phyloP scores from a whole-genome alignment of 2,888 invertebrate species.

The Callyntrura guangdongensis region DNA sequence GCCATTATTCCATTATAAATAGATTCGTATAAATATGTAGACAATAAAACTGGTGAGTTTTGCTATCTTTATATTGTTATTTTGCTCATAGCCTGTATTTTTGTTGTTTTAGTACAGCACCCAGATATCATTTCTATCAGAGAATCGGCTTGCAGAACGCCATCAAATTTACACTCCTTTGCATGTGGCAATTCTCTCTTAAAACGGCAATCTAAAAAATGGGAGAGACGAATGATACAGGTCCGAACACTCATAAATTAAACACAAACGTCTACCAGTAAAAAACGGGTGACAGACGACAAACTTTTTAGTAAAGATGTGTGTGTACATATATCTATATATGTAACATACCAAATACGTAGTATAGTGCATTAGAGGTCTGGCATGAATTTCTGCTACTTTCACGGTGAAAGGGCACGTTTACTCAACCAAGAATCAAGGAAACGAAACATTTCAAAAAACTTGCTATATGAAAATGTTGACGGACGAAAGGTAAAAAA shows the following conservation, averaged over 20 bases:
- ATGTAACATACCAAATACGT: neutral
- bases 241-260: conserved; percentile 53
- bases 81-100: conserved; percentile 9
- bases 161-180: conserved; percentile 31
- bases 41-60: neutral
- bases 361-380: neutral
- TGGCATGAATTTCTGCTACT: too few relatives aligned
- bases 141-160: conserved; percentile 5
- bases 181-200: neutral
- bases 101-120: neutral
- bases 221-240: neutral
- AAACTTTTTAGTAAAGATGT: neutral
- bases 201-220: neutral
- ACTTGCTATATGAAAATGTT: neutral
- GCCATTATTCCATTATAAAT: neutral
- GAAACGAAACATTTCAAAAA: neutral
- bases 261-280: neutral
- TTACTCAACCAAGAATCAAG: neutral
- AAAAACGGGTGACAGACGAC: neutral
- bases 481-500: neutral
- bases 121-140: neutral
- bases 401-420: too few relatives aligned
- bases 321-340: neutral
- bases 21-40: neutral
- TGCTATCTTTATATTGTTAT: too few relatives aligned